These are phyloP conservation scores for Hybos culiciformis DNA, from an alignment of 2,888 invertebrate genomes.

Conservation along the genomic window DNA sequence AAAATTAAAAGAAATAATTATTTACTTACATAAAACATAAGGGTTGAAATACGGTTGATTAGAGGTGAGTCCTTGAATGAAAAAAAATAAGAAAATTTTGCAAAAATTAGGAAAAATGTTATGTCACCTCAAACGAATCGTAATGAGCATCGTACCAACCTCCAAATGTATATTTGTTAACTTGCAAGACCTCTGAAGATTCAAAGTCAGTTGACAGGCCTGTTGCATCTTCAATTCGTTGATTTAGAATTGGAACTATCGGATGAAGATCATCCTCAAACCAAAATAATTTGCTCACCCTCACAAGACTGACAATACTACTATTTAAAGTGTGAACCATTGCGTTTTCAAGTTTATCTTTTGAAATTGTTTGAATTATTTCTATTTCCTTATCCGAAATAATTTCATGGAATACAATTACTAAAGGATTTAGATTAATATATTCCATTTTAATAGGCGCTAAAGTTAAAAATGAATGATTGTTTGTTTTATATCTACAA, in stretches of 20 bases:
- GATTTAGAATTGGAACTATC: conserved; percentile 18
- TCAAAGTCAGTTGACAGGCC: conserved; percentile 22
- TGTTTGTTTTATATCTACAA: conserved; percentile 2
- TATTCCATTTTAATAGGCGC: conserved; percentile 29
- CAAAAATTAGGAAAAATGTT: too few species aligned
- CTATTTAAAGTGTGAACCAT: conserved; percentile 18
- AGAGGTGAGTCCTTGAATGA: too few species aligned
- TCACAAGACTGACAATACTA: conserved; percentile 12
- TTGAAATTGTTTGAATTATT: conserved; percentile 19
- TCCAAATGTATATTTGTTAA: conserved; percentile 30
- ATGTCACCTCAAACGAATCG: conserved; percentile 23
- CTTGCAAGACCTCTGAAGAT: conserved; percentile 25
- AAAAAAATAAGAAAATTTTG: too few species aligned
- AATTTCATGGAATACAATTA: conserved; percentile 27
- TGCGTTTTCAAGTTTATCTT: conserved; percentile 21
- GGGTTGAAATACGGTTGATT: conserved; percentile 33
- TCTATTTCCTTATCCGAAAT: conserved; percentile 22
- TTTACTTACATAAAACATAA: conserved; percentile 33
- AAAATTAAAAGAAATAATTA: too few species aligned
- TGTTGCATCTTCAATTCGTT: conserved; percentile 26
- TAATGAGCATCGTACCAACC: conserved; percentile 27
- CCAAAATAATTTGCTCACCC: conserved; percentile 30
- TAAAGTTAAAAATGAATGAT: conserved; percentile 20
- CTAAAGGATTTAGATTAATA: conserved; percentile 23
- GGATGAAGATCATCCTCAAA: conserved; percentile 18